A percentile compares a stretch with the other conserved stretches of the same genome.
Conservation (phyloP, 2,113 vertebrate species). For the Petaurus breviceps region DNA sequence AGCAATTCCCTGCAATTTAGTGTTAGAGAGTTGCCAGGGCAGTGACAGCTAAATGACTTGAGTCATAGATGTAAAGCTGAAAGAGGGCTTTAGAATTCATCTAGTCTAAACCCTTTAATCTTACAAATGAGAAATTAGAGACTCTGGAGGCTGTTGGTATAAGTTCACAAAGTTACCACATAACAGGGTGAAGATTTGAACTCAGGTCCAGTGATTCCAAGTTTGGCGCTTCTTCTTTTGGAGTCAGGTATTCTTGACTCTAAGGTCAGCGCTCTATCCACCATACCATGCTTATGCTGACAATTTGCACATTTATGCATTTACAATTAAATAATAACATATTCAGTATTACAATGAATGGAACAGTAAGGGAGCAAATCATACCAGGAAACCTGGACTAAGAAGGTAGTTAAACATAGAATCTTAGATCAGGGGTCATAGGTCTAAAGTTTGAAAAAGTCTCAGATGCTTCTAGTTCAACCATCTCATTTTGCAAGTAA, state of each 20-base stretch:
- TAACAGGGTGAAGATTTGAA: neutral
- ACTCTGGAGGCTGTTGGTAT: neutral
- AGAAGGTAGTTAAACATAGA: neutral
- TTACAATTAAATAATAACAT: slow-evolving; percentile 19
- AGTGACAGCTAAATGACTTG: neutral
- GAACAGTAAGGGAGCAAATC: neutral
- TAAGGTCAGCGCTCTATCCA: neutral
- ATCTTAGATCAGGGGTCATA: neutral
- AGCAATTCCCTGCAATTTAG: neutral
- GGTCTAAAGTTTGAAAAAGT: no score
- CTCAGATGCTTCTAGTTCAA: neutral
- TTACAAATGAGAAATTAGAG: neutral
- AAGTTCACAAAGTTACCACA: neutral
- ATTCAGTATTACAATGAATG: neutral
- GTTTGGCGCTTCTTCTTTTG: neutral
- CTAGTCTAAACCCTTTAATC: neutral
- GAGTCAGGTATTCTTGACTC: neutral
- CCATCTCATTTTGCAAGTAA: no score
- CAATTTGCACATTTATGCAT: neutral
- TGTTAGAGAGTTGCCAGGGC: neutral
- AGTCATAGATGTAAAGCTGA: neutral
- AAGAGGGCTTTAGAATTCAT: neutral
- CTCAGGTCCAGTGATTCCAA: neutral
- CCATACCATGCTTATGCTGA: neutral
- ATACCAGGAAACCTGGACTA: neutral